Base-by-base conservation (phyloP, 1,140 invertebrate genomes). In the Lerema accius region DNA sequence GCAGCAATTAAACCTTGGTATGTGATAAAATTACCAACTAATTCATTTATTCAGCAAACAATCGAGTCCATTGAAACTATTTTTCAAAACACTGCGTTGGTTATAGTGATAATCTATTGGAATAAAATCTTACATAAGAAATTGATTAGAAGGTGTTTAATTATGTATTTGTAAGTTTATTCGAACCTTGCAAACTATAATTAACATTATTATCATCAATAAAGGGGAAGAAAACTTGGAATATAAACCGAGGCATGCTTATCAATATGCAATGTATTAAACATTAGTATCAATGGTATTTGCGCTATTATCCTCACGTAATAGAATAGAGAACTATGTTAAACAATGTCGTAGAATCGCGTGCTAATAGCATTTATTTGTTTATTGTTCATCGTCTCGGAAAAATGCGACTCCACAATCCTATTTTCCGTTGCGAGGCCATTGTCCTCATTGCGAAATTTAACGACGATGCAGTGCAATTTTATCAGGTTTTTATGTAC, bases 401-500 rank as follows among this genome's bases (percentile, higher is more conserved):
- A 65, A 59, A 65, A 59, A 58, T 58, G 40, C 45, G 42, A 45
- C 53, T 55, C 19, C 37, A 45, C 23, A 45, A 58, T 46, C 46
- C 46, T 55, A 61, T 19, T 48, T 60, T 48, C 32, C 50, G 10
- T 40, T 26, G 32, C 35, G 42, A 67, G 66, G 66, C 62, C 59
- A 71, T 67, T 67, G 65, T 73, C 72, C 70, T 65, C 62, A 46
- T 67, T 56, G 40, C 49, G 37, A 49, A 37, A 37, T 37, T 11
- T n/a, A 32, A 66, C 35, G 46, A 67, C 14, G 26, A 42, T 26
- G 7, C n/a, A 14, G 15, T 42, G 35, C 50, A 56, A 28, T 39
- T 63, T 39, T 23, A 35, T 15, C 26, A 55, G 2, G 19, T 11
- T n/a, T 32, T 37, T 37, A 37, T 37, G 35, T 42, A n/a, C 10